These are phyloP conservation scores for Ricordea florida DNA, from an alignment of 92 coral and sea anemone genomes.

Conservation along the genomic window DNA sequence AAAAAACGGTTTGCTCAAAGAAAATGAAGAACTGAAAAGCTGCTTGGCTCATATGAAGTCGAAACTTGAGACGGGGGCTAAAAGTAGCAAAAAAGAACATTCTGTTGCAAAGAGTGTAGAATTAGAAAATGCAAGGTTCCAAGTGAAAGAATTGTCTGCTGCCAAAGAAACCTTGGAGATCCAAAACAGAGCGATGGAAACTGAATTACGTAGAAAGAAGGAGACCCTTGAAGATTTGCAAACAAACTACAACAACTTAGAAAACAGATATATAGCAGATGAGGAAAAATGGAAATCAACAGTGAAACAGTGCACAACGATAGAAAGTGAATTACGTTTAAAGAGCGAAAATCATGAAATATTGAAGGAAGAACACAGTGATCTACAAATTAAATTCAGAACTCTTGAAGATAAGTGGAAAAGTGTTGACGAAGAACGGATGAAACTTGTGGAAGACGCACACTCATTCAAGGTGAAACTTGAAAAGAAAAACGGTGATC, in stretches of 20 bases:
- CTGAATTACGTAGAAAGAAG: conserved; percentile 39
- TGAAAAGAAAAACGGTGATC: conserved; percentile 58
- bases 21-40: conserved; percentile 49
- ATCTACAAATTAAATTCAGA: conserved; percentile 6
- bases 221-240: conserved; percentile 26
- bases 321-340: conserved; percentile 38
- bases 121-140: conserved; percentile 4
- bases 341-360: conserved; percentile 28
- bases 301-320: conserved; percentile 9
- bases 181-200: conserved; percentile 18
- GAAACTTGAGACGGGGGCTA: conserved; percentile 4
- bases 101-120: conserved; percentile 5
- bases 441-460: conserved; percentile 57
- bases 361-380: conserved; percentile 22
- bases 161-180: conserved; percentile 35
- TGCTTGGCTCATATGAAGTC: conserved; percentile 8
- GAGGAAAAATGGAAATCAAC: conserved; percentile 16
- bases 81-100: not conserved
- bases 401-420: conserved; percentile 5
- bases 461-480: conserved; percentile 65
- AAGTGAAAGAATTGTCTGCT: conserved; percentile 9
- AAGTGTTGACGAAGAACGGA: conserved; percentile 53
- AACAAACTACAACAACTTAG: conserved; percentile 17
- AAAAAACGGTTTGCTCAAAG: conserved; percentile 43
- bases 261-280: not conserved